Evolutionary conservation across 2,797 vertebrate species (phyloP).

Genomic region (Urocyon cinereoargenteus): DNA sequence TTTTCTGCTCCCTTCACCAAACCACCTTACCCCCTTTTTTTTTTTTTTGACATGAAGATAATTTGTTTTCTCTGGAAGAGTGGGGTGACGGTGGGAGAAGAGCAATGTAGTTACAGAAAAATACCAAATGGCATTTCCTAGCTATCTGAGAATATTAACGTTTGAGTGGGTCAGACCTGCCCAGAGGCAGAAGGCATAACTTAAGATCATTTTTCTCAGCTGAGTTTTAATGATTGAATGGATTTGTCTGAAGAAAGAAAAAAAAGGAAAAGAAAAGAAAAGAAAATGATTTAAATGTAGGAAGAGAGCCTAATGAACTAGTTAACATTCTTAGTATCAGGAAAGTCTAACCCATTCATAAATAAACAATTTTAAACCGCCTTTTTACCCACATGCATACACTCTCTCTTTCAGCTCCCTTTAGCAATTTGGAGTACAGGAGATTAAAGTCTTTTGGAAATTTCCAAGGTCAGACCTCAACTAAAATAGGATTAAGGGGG

Average conservation of each 20-base stretch:
- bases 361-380: slow-evolving; percentile 26
- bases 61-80: slow-evolving; percentile 65
- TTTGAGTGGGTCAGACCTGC: neutral
- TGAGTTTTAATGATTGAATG: slow-evolving; percentile 6
- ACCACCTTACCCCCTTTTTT: too few relatives aligned
- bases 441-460: slow-evolving; percentile 71
- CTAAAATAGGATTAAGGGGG: slow-evolving; percentile 69
- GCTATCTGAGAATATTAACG: neutral
- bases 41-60: slow-evolving; percentile 26
- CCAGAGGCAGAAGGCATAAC: neutral
- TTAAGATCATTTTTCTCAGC: slow-evolving; percentile 25
- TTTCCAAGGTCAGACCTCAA: slow-evolving; percentile 57
- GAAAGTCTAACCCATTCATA: neutral
- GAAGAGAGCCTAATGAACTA: neutral
- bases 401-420: slow-evolving; percentile 55
- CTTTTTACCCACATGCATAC: neutral
- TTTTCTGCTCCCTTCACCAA: neutral
- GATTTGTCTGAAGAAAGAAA: neutral
- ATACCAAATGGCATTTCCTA: slow-evolving; percentile 35
- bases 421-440: slow-evolving; percentile 48
- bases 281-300: rapidly evolving
- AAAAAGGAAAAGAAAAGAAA: neutral
- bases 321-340: slow-evolving; percentile 38
- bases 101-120: neutral
- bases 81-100: neutral